Evolutionary conservation across 2,113 vertebrate genomes (phyloP).

Genomic region (Ictalurus furcatus): DNA sequence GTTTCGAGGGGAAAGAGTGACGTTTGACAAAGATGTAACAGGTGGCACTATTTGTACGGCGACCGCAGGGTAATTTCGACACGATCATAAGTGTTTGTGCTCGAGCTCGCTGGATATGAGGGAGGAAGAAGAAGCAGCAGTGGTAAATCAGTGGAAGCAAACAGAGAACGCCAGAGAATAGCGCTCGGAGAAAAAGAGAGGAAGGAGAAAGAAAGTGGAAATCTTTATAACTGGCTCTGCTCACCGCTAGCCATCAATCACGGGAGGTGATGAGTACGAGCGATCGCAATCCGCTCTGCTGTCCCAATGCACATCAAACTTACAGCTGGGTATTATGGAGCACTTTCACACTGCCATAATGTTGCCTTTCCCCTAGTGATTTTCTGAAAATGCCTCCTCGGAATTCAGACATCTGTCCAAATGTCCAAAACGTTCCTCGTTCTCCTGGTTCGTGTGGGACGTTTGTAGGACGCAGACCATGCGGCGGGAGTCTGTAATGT

Average conservation of each 20-base stretch:
- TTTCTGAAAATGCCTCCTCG: background rate
- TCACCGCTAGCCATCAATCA: conserved; percentile 46
- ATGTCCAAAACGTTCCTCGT: background rate
- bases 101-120: conserved; percentile 31
- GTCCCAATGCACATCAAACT: conserved; percentile 40
- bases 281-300: conserved; percentile 32
- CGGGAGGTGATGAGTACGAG: conserved; percentile 36
- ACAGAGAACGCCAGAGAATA: conserved; percentile 42
- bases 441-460: background rate
- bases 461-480: background rate
- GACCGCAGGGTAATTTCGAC: conserved; percentile 46
- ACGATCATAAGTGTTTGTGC: conserved; percentile 50
- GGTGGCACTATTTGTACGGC: conserved; percentile 48
- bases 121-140: conserved; percentile 14
- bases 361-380: conserved; percentile 21
- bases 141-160: conserved; percentile 49
- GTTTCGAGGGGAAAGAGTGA: conserved; percentile 34
- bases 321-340: conserved; percentile 46
- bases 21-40: conserved; percentile 49
- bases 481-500: background rate
- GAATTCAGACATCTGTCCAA: conserved; percentile 14
- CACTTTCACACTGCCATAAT: conserved; percentile 33
- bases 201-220: background rate
- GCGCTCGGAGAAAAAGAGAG: background rate
- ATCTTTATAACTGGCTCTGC: background rate